These are phyloP conservation scores for Illadopsis cleaveri DNA, from an alignment of 2,113 vertebrate genomes.

Conservation along the genomic window DNA sequence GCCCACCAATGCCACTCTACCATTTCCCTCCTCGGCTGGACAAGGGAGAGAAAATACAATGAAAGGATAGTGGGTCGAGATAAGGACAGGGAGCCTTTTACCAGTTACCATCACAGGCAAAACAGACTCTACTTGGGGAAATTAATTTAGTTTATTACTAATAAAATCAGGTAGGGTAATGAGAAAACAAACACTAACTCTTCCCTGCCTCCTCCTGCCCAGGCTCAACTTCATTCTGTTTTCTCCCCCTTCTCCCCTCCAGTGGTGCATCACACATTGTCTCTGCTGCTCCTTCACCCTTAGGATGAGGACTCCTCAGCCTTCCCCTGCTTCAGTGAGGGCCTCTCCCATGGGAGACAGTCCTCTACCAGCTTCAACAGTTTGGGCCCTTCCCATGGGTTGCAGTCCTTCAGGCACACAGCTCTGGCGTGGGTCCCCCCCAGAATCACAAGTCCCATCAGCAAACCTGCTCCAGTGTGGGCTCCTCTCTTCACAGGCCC, in stretches of 20 bases:
- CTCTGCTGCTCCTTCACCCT: not conserved
- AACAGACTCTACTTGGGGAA: not conserved
- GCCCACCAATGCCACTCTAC: not conserved
- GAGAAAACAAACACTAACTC: not conserved
- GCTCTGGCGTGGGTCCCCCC: not conserved
- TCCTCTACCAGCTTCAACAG: not conserved
- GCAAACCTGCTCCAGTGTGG: not conserved
- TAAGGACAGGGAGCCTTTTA: not conserved
- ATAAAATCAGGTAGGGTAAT: not conserved
- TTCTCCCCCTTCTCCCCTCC: not conserved
- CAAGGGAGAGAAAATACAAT: not conserved
- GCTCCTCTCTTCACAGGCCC: rapidly evolving
- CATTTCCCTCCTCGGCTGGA: not conserved
- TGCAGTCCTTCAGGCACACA: not conserved
- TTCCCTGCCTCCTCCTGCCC: not conserved
- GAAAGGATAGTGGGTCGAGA: rapidly evolving
- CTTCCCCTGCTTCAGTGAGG: rapidly evolving
- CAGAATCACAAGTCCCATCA: not conserved
- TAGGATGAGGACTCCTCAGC: not conserved
- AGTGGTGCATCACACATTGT: not conserved
- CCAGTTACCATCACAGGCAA: not conserved
- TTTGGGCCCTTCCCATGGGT: not conserved
- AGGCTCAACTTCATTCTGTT: rapidly evolving
- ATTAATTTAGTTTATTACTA: not conserved
- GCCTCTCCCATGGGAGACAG: not conserved